These are phyloP conservation scores for Napeogenes inachia DNA, from an alignment of 2,888 invertebrate genomes.

Conservation along the genomic window DNA sequence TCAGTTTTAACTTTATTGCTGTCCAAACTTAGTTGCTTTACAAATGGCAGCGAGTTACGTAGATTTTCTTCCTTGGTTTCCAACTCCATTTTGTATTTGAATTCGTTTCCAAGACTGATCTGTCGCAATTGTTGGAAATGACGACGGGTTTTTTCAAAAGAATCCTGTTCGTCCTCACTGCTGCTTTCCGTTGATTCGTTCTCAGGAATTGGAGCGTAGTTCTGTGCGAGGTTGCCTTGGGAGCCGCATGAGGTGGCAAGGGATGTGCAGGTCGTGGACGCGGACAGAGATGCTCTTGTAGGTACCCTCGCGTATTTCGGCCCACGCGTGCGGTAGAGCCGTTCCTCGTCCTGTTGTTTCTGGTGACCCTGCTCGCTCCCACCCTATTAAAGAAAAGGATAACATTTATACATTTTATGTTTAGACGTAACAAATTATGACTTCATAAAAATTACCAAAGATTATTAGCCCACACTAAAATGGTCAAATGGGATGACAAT, in stretches of 20 bases:
- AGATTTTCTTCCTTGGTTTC: conserved; percentile 80
- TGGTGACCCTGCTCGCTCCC: conserved; percentile 65
- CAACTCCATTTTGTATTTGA: conserved; percentile 80
- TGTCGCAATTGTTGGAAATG: conserved; percentile 80
- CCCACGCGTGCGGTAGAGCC: conserved; percentile 60
- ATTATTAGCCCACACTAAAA: conserved; percentile 18
- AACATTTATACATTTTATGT: neutral
- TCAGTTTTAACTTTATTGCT: conserved; percentile 75
- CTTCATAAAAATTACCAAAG: conserved; percentile 10
- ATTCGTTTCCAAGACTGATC: conserved; percentile 80
- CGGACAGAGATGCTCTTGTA: conserved; percentile 72
- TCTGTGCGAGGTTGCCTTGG: conserved; percentile 65
- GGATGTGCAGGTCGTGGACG: conserved; percentile 79
- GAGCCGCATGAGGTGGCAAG: conserved; percentile 75
- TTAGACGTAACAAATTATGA: neutral
- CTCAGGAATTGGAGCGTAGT: conserved; percentile 67
- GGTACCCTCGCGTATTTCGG: conserved; percentile 72
- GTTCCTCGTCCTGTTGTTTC: conserved; percentile 68
- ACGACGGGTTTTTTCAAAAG: conserved; percentile 76
- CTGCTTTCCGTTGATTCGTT: conserved; percentile 67
- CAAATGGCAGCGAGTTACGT: conserved; percentile 78
- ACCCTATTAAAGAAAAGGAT: conserved; percentile 45
- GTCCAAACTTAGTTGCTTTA: conserved; percentile 78
- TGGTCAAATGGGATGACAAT: conserved; percentile 41
- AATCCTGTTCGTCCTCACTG: conserved; percentile 73